phyloP scores from a whole-genome alignment of 2,888 invertebrate species.

The Drosophila subsilvestris region DNA sequence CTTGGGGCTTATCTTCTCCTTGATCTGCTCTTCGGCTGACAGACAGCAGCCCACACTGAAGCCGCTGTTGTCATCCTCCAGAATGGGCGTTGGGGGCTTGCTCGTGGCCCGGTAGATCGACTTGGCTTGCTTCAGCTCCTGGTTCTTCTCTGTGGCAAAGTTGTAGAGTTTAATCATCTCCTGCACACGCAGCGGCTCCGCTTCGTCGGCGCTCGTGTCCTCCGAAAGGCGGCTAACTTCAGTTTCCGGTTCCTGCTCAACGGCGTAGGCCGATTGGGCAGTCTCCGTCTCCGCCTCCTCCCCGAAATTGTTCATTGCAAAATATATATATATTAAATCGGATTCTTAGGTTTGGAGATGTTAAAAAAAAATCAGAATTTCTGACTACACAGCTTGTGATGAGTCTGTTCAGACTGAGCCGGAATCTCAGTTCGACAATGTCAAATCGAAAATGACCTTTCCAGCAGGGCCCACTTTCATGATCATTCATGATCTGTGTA shows the following conservation, averaged over 20 bases:
- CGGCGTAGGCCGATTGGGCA: not conserved
- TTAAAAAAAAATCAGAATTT: not conserved
- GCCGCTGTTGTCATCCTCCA: not conserved
- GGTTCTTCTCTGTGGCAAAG: conserved; percentile 68
- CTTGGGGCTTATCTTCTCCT: conserved; percentile 2
- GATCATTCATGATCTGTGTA: not conserved
- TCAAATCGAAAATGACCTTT: conserved; percentile 28
- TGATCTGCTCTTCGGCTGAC: conserved; percentile 15
- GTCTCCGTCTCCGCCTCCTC: not conserved
- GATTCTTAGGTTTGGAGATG: not conserved
- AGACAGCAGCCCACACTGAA: not conserved
- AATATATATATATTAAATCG: not conserved
- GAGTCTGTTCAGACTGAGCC: conserved; percentile 27
- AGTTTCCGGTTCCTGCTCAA: not conserved
- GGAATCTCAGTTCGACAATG: conserved; percentile 12
- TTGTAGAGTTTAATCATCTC: conserved; percentile 82
- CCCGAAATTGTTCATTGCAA: not conserved
- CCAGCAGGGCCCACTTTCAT: conserved; percentile 20
- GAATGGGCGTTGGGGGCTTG: not conserved
- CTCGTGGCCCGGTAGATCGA: conserved; percentile 66
- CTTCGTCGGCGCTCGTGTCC: not conserved
- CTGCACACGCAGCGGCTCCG: conserved; percentile 72
- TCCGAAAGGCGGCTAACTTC: not conserved
- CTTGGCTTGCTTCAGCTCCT: conserved; percentile 69
- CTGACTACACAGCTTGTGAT: conserved; percentile 11